A percentile compares a stretch with the other conserved stretches of the same genome.
Evolutionary conservation across 2,113 vertebrate species (phyloP).

Genomic region (Passer montanus): DNA sequence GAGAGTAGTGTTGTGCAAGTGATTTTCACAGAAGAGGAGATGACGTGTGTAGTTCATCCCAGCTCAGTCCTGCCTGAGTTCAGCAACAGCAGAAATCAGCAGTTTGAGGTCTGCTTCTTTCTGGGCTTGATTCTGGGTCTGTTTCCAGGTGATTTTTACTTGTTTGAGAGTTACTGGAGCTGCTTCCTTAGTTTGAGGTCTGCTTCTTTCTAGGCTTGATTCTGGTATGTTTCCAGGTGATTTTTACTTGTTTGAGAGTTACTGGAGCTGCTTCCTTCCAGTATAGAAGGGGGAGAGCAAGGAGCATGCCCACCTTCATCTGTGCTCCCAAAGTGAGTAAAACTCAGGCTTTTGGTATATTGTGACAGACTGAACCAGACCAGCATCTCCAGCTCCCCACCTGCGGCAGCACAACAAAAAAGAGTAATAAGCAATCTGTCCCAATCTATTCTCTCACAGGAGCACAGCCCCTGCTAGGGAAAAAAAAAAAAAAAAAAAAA

Average conservation of each 20-base stretch:
- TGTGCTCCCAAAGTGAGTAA: background rate
- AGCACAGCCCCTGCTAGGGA: background rate
- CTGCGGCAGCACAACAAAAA: background rate
- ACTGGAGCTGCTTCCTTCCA: background rate
- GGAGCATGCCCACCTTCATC: background rate
- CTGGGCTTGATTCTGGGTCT: background rate
- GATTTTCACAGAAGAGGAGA: background rate
- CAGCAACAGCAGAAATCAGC: background rate
- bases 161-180: background rate
- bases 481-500: background rate
- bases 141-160: background rate
- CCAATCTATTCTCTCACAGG: fast-evolving
- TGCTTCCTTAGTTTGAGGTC: background rate
- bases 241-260: background rate
- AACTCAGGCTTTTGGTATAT: background rate
- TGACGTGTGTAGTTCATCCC: background rate
- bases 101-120: background rate
- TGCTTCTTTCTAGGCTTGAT: background rate
- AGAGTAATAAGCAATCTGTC: background rate
- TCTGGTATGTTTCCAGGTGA: background rate
- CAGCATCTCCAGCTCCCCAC: background rate
- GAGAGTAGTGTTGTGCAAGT: background rate
- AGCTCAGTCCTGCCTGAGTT: background rate
- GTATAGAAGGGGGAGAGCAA: fast-evolving
- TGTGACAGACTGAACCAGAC: background rate